Evolutionary conservation across 2,888 invertebrate species (phyloP).

Genomic region (Andrena chrysosceles): DNA sequence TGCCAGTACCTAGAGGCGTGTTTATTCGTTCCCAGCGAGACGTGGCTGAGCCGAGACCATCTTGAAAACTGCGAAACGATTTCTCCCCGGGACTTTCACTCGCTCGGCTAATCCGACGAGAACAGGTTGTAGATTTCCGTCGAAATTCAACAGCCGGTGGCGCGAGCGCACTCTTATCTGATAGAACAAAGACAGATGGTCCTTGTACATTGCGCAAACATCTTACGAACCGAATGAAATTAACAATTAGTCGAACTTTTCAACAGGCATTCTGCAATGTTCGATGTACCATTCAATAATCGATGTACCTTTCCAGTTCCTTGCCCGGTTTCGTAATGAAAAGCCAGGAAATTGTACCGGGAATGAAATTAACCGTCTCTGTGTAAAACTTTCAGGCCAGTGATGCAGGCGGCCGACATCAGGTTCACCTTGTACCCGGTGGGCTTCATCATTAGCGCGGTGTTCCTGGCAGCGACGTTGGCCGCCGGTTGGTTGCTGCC

Average conservation of each 20-base stretch:
- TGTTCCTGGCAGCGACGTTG: slow-evolving; percentile 93
- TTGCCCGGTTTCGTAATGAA: neutral
- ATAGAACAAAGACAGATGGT: slow-evolving; percentile 5
- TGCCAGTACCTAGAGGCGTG: neutral
- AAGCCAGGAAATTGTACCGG: neutral
- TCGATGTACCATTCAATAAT: too few relatives aligned
- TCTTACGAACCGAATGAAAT: too few relatives aligned
- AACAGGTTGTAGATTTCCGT: slow-evolving; percentile 34
- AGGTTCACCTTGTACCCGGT: slow-evolving; percentile 91
- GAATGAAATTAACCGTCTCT: neutral
- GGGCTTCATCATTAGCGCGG: slow-evolving; percentile 92
- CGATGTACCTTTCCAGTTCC: too few relatives aligned
- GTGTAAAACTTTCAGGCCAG: slow-evolving; percentile 67
- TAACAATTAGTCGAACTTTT: too few relatives aligned
- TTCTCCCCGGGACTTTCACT: slow-evolving; percentile 65
- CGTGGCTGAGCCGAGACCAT: slow-evolving; percentile 25
- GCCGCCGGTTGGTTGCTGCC: slow-evolving; percentile 92
- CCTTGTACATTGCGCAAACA: too few relatives aligned
- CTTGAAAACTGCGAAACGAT: slow-evolving; percentile 56
- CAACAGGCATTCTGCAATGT: too few relatives aligned
- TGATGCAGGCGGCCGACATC: slow-evolving; percentile 83
- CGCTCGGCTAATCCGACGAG: slow-evolving; percentile 6
- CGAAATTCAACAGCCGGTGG: slow-evolving; percentile 35
- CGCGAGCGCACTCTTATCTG: slow-evolving; percentile 3
- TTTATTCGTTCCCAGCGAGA: neutral